phyloP scores from a whole-genome alignment of 2,113 vertebrate genomes.

The Salvelinus sp. region DNA sequence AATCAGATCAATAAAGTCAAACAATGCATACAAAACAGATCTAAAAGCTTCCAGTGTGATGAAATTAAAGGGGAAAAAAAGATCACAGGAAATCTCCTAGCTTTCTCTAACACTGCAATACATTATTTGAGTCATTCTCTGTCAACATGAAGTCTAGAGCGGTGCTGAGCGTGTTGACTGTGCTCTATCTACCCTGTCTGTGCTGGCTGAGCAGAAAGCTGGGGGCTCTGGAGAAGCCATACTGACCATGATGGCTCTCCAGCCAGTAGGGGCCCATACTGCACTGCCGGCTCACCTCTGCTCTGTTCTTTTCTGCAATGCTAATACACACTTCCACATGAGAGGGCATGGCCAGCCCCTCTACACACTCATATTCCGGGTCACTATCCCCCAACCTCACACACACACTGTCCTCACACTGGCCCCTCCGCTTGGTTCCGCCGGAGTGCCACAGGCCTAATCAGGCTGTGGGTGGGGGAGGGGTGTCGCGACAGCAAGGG shows the following conservation, averaged over 20 bases:
- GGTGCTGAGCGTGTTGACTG: background rate
- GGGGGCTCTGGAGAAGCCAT: background rate
- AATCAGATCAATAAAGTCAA: background rate
- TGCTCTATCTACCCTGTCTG: background rate
- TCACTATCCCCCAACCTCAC: conserved; percentile 56
- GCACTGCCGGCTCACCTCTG: conserved; percentile 29
- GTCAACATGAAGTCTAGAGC: background rate
- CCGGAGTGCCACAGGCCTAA: conserved; percentile 52
- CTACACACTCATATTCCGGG: conserved; percentile 59
- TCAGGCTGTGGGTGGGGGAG: conserved; percentile 30
- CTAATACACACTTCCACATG: conserved; percentile 66
- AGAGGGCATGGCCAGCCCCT: conserved; percentile 53
- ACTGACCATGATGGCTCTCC: conserved; percentile 19
- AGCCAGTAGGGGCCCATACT: conserved; percentile 44
- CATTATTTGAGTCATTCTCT: background rate
- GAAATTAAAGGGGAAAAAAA: background rate
- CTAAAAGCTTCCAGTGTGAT: background rate
- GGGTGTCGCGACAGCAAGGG: conserved; percentile 24
- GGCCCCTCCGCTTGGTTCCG: conserved; percentile 1
- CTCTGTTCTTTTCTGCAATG: conserved; percentile 60
- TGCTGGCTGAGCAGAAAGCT: background rate
- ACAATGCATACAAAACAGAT: background rate
- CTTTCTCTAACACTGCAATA: background rate
- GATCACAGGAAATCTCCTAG: background rate
- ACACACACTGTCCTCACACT: conserved; percentile 36